phyloP scores from a whole-genome alignment of 2,113 vertebrate species.

The Microcebus jonahi region DNA sequence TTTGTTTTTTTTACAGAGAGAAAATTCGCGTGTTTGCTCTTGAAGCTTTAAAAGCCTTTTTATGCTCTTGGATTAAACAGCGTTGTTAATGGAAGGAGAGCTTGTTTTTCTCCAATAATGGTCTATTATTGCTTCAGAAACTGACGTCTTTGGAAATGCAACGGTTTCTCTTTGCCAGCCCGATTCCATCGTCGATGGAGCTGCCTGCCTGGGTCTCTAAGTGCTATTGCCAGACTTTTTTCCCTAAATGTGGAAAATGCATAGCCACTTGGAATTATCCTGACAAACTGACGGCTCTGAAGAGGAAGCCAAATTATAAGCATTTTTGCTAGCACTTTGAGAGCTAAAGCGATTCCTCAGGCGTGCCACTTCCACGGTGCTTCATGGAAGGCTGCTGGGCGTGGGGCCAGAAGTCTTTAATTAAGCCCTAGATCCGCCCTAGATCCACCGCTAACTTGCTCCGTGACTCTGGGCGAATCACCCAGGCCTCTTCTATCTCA shows the following conservation, averaged over 20 bases:
- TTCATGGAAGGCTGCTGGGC: rapidly evolving
- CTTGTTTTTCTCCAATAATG: background rate
- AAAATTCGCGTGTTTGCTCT: background rate
- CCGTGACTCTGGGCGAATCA: background rate
- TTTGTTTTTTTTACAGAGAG: background rate
- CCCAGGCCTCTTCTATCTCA: background rate
- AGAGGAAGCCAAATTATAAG: background rate
- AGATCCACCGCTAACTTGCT: background rate
- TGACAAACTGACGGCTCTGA: background rate
- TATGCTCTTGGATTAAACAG: background rate
- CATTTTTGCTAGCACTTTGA: background rate
- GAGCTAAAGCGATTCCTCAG: background rate
- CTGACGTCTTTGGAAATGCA: background rate
- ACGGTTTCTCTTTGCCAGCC: background rate
- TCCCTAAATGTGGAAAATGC: background rate
- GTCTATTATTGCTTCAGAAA: background rate
- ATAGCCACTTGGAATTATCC: background rate
- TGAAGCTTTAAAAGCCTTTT: constrained; percentile 45
- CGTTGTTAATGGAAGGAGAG: background rate
- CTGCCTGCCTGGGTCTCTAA: background rate
- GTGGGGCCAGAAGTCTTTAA: background rate
- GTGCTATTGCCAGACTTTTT: background rate
- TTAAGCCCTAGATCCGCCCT: background rate
- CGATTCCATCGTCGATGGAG: background rate
- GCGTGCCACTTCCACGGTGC: rapidly evolving